Percentiles rank a stretch among this genome's conserved stretches.
These are phyloP conservation scores for Neolamprologus longior DNA, from an alignment of 2,113 vertebrate species.

Conservation along the genomic window DNA sequence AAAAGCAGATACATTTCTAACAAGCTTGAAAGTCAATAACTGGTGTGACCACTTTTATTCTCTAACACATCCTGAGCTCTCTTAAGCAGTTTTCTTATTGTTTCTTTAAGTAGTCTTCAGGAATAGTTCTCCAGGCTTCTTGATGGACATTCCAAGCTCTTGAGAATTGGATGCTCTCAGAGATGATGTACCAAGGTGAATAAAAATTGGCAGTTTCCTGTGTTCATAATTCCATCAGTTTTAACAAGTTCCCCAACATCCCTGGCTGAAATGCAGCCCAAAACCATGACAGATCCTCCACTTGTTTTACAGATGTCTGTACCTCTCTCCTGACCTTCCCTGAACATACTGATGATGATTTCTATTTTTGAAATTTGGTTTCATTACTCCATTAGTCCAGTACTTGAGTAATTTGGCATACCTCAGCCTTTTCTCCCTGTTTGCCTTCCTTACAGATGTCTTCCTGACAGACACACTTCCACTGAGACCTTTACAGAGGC, in stretches of 20 bases:
- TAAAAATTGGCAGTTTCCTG: neutral
- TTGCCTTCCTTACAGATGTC: neutral
- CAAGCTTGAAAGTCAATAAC: neutral
- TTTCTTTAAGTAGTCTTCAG: neutral
- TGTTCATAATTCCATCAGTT: neutral
- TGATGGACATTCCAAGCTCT: neutral
- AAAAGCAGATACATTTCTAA: neutral
- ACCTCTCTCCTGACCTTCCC: neutral
- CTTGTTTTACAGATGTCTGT: neutral
- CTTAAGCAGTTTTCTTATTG: neutral
- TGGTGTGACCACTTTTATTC: neutral
- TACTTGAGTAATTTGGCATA: neutral
- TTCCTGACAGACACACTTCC: neutral
- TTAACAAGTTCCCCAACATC: neutral
- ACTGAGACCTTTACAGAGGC: neutral
- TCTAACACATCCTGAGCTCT: neutral
- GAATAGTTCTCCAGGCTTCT: neutral
- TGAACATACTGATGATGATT: neutral
- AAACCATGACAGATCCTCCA: neutral
- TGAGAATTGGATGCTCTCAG: neutral
- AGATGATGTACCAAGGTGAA: neutral
- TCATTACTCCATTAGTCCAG: neutral
- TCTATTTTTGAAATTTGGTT: neutral
- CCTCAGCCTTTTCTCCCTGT: neutral
- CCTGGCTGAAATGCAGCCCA: neutral